Evolutionary conservation across 2,888 invertebrate genomes (phyloP), one percentile per base, ranked within the genome.

Genomic region (Lepidocyrtinus sp.): DNA sequence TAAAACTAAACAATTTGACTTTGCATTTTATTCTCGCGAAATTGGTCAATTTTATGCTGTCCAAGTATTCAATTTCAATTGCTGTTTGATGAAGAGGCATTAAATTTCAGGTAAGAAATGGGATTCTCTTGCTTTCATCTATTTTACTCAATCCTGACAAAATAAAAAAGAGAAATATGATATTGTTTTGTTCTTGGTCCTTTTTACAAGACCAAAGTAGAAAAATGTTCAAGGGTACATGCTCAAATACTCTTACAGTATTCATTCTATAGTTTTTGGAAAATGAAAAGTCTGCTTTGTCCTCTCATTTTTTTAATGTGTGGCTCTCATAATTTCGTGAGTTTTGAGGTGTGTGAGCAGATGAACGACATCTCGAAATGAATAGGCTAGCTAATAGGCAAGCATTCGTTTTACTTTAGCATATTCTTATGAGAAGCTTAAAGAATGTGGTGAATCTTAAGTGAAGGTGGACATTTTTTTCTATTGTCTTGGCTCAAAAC

Each of bases 21-120:
- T n/a, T n/a, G n/a, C n/a, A n/a, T n/a, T n/a, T 12, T 36, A 9
- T 36, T 36, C 12, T 36, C 7, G 36, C 7, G 36, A 36, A 36
- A 36, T 36, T 36, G 36, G 12, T 9, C 36, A 36, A 36, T 36
- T 36, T 36, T 36, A 12, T n/a, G n/a, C n/a, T n/a, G n/a, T n/a
- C 5, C 36, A 12, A 36, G 36, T 36, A 36, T 36, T 12, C 5
- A 36, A 36, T 36, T 36, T 36, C 36, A 12, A 9, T 36, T 36
- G 36, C 36, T 9, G n/a, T 74, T 79, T 69, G 55, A 74, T 79
- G 79, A 79, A 79, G 74, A 68, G 74, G 74, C 79, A 19, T 59
- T 74, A 59, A 79, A 69, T 74, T 22, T 64, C 15, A 79, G 79
- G 79, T 79, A 74, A 74, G 79, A 73, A 64, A 36, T 9, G 12